These are phyloP conservation scores for Eurosta solidaginis DNA, from an alignment of 1,140 invertebrate species.

Conservation along the genomic window DNA sequence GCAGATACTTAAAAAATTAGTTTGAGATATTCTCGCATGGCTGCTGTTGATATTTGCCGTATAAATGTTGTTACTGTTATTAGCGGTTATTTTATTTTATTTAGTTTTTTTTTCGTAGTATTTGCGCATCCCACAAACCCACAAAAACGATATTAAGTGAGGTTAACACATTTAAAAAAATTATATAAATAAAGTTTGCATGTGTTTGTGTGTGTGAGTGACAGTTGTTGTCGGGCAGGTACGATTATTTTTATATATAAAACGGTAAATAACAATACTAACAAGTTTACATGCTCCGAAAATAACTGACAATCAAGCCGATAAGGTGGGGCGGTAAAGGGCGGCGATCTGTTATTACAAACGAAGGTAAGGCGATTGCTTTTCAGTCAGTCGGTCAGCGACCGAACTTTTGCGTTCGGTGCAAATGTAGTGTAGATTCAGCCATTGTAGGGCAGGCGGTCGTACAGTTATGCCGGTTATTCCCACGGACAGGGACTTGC, in stretches of 20 bases:
- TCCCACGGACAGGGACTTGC: neutral
- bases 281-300: neutral
- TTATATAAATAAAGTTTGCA: too few relatives aligned
- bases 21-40: slow-evolving; percentile 12
- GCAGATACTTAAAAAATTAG: slow-evolving; percentile 29
- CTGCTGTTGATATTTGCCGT: slow-evolving; percentile 16
- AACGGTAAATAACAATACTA: neutral
- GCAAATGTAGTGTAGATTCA: neutral
- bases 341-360: neutral
- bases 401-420: neutral
- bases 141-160: neutral
- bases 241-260: neutral
- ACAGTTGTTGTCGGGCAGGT: too few relatives aligned
- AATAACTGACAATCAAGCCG: too few relatives aligned
- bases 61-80: slow-evolving; percentile 1
- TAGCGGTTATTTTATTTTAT: neutral
- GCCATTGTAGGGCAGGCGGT: neutral
- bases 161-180: too few relatives aligned
- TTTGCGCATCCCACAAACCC: slow-evolving; percentile 13
- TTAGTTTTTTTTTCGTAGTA: neutral
- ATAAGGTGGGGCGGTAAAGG: neutral
- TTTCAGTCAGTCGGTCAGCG: neutral
- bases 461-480: neutral
- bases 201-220: too few relatives aligned
- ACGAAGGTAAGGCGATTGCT: neutral